Percentiles rank a stretch among this genome's conserved stretches.
Conservation (phyloP, 2,797 vertebrate genomes). For the Luscinia megarhynchos region DNA sequence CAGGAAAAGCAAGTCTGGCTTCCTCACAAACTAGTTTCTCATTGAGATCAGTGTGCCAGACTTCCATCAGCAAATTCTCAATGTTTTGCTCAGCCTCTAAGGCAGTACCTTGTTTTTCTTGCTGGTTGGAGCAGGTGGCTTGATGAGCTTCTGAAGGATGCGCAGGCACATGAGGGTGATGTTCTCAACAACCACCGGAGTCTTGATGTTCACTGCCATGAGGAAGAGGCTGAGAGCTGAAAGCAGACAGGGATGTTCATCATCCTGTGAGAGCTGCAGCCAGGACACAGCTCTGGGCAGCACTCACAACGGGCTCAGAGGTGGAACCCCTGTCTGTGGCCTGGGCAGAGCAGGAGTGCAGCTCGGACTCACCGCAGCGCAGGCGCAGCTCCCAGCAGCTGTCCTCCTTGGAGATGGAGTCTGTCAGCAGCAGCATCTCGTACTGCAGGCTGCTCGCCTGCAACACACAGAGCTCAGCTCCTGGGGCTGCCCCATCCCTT, state of each 20-base stretch:
- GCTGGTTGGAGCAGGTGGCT: slow-evolving; percentile 95
- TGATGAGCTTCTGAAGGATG: slow-evolving; percentile 97
- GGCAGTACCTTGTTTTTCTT: slow-evolving; percentile 96
- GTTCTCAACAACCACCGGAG: slow-evolving; percentile 97
- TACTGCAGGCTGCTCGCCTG: slow-evolving; percentile 98
- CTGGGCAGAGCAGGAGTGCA: not conserved
- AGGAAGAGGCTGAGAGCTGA: slow-evolving; percentile 96
- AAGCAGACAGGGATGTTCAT: not conserved
- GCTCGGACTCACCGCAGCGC: slow-evolving; percentile 88
- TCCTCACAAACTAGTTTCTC: not conserved
- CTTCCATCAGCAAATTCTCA: not conserved
- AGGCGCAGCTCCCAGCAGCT: slow-evolving; percentile 97
- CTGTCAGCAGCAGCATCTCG: slow-evolving; percentile 96
- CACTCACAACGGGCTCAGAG: accelerated
- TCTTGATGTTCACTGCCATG: slow-evolving; percentile 99
- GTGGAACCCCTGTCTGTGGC: not conserved
- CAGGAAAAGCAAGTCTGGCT: not conserved
- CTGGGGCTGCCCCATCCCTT: not conserved
- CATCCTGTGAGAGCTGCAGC: not conserved
- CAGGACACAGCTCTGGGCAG: not conserved
- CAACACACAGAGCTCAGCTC: not conserved
- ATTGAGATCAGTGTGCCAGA: not conserved
- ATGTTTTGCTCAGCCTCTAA: not conserved
- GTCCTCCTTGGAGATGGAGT: slow-evolving; percentile 97
- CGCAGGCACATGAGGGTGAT: slow-evolving; percentile 98